Base-by-base conservation (phyloP, 2,113 vertebrate species). In the Vidua macroura region DNA sequence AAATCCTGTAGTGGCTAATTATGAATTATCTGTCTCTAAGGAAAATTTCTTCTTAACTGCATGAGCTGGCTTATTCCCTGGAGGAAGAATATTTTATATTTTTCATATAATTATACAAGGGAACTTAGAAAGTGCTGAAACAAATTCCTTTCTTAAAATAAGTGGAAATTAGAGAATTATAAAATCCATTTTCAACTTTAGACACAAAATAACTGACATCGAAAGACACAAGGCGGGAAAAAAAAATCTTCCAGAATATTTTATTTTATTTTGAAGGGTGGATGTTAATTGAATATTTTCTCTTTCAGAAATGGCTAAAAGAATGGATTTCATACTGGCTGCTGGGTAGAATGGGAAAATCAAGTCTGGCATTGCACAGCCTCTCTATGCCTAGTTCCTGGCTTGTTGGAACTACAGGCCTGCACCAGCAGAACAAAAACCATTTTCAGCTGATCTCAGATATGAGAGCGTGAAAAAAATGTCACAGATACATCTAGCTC, bases 11-110 rank as follows among this genome's bases (percentile, higher is more conserved):
- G 87, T 86, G 59, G 33, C 63, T 94, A 97, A 95, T 95, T 95
- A 95, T 37, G 48, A 93, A 94, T 96, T 88, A 94, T 88, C 74
- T 85, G 53, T 95, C 87, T 92, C 87, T 80, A 59, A 96, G 84
- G 95, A 92, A 84, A 92, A 94, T 66, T 62, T 89, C 62, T 75
- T 92, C 70, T 85, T 92, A 95, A 77, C 59, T 91, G 70, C 24
- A 1, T 91, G 59, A 95, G 67, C 68, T 92, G 59, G 33, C 51
- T 90, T 95, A 88, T 92, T 95, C 93, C 84, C 91, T 85, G n/a
- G 86, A 87, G 91, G 59, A 89, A 85, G 17, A 90, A 85, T 83
- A 73, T 85, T 95, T 95, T 86, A 35, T 90, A 88, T 90, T 92
- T 67, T 48, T 63, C 43, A 14, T 51, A n/a, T 77, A 91, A 86